Evolutionary conservation across 2,888 invertebrate species (phyloP), one percentile per base, ranked within the genome.

Genomic region (Chirona hameri): DNA sequence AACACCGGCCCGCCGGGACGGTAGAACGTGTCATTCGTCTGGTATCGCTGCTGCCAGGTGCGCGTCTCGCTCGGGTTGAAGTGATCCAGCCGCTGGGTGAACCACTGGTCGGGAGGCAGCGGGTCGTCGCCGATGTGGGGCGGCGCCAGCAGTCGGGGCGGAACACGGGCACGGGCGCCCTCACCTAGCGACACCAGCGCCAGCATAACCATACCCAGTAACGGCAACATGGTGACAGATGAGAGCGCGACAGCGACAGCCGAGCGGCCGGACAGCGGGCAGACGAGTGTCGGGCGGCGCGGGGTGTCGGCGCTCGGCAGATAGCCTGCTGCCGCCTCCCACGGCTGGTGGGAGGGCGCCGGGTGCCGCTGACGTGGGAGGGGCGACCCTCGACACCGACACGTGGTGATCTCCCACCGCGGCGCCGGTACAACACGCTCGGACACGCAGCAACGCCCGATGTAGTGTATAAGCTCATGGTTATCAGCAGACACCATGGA

Each of bases 41-140:
- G 96, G 87, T 93, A 98, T 84, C 94, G 90, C 94, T 97, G 88
- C n/a, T 93, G 90, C 96, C 96, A 98, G 39, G 90, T 91, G 82
- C 90, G 89, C 0, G 88, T 87, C 86, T 94, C 92, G 0, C 92
- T 91, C 0, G 93, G 91, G 86, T 92, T 91, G 86, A 93, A 95
- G 89, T 98, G 97, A 88, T 98, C 95, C 81, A 98, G 88, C 83
- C 89, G 91, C 88, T 98, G 97, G 12, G 89, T 89, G 86, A 95
- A 94, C 95, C 95, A 96, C 86, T 91, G 89, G 52, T 92, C 93
- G 12, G 89, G 86, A 0, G 91, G 91, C 24, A 90, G 60, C 21
- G 76, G 12, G 7, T 1, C 3, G 57, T 57, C 21, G 3, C 21
- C 57, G 1, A 14, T 10, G 18, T 57, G 57, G 3, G 57, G 57